Conservation (phyloP, 2,797 vertebrate species). For the Falco biarmicus region DNA sequence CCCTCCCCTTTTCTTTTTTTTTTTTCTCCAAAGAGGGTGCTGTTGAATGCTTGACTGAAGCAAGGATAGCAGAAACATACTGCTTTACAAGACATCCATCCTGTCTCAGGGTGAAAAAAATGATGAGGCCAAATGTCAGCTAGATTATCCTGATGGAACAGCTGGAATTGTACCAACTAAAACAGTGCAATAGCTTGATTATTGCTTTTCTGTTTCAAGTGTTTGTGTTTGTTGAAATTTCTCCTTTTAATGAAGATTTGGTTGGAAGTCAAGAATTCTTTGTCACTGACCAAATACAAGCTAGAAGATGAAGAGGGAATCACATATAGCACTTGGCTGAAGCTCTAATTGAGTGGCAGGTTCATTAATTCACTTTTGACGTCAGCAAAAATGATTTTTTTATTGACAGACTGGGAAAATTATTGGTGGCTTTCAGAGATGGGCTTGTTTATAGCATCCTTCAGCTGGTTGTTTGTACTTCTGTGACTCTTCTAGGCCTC, state of each 20-base stretch:
- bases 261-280: constrained; percentile 26
- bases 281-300: background rate
- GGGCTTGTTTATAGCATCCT: background rate
- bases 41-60: background rate
- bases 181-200: background rate
- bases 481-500: background rate
- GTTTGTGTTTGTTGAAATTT: constrained; percentile 38
- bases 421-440: background rate
- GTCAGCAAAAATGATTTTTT: constrained; percentile 29
- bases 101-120: constrained; percentile 9
- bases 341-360: constrained; percentile 30
- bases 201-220: background rate
- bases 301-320: background rate
- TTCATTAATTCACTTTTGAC: constrained; percentile 40
- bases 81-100: constrained; percentile 20
- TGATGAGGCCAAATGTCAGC: background rate
- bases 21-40: background rate
- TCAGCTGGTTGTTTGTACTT: background rate
- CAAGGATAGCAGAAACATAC: background rate
- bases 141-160: background rate
- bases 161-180: background rate
- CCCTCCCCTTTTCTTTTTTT: too few species aligned
- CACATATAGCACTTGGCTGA: background rate
- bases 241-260: constrained; percentile 7
- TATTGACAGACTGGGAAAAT: constrained; percentile 8